Evolutionary conservation across 2,888 invertebrate genomes (phyloP).

Genomic region (Elysia crispata): DNA sequence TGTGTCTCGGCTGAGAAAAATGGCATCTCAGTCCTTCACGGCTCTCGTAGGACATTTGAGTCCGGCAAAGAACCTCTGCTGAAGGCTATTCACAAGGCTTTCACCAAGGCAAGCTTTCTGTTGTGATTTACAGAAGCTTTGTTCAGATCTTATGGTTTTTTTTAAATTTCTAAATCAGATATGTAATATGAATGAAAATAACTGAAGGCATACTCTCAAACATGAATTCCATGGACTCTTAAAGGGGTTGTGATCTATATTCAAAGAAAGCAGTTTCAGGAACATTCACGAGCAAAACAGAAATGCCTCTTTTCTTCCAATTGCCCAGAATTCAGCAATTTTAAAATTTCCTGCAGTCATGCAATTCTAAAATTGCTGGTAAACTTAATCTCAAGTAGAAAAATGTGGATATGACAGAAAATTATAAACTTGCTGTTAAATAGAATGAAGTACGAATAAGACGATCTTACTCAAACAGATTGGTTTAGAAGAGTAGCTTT

Average conservation of each 20-base stretch:
- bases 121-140: background rate
- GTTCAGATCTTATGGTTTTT: background rate
- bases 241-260: background rate
- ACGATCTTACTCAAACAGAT: no score
- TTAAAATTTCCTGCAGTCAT: no score
- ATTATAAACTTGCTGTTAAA: no score
- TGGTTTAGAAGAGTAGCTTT: no score
- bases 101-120: slow-evolving; percentile 65
- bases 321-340: no score
- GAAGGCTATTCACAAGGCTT: slow-evolving; percentile 83
- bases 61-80: slow-evolving; percentile 91
- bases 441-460: no score
- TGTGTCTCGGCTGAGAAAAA: slow-evolving; percentile 85
- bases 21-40: slow-evolving; percentile 92
- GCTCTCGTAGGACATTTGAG: slow-evolving; percentile 91
- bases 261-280: background rate
- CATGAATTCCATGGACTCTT: no score
- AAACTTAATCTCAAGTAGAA: no score
- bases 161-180: background rate
- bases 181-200: background rate
- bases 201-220: no score
- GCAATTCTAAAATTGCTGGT: no score
- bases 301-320: no score
- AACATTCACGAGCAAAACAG: background rate
- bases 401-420: no score